Evolutionary conservation across 2,888 invertebrate species (phyloP), one percentile per base, ranked within the genome.

Genomic region (Kryphioiulus occultus): DNA sequence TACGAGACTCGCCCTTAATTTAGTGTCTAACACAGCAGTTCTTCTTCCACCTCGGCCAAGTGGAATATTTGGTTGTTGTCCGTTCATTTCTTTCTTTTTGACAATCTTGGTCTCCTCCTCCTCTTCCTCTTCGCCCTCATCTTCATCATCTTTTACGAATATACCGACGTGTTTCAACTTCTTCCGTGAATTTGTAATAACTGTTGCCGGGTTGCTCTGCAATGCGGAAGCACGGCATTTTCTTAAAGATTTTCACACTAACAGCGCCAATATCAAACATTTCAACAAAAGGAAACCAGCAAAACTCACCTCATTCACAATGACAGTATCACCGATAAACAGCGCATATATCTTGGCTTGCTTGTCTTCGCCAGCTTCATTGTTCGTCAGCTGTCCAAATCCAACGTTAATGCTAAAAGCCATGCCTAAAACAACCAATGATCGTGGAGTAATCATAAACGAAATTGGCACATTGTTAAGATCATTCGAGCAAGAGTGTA

Each of bases 371-470:
- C 95, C 93, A 0, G 96, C 95, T 32, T 96, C 95, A 89, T 95
- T 94, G 92, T 99, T 99, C 15, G 93, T 93, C 85, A 99, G 93
- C 91, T 95, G 96, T 1, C 96, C 94, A 87, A 99, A 94, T 19
- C 99, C 99, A 90, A 99, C 95, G 91, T 97, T 97, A 12, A 99
- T 94, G 92, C 99, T 99, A 91, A 99, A 99, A 0, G 98, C 95
- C 99, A 99, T 99, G 87, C 98, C 93, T 91, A 90, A 85, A 89
- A 39, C 9, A 39, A 90, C 88, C 44, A 9, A 91, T 85, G 22
- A 85, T 39, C 9, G 42, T 22, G 17, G 12, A 85, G 17, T 42
- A 17, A 47, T 17, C 1, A 17, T 47, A 17, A 47, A 47, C 17
- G 47, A 85, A 85, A 85, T 85, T 15, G 15, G 47, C 26, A 5